These are phyloP conservation scores for Microplitis demolitor DNA, from an alignment of 1,140 invertebrate species.

Conservation along the genomic window DNA sequence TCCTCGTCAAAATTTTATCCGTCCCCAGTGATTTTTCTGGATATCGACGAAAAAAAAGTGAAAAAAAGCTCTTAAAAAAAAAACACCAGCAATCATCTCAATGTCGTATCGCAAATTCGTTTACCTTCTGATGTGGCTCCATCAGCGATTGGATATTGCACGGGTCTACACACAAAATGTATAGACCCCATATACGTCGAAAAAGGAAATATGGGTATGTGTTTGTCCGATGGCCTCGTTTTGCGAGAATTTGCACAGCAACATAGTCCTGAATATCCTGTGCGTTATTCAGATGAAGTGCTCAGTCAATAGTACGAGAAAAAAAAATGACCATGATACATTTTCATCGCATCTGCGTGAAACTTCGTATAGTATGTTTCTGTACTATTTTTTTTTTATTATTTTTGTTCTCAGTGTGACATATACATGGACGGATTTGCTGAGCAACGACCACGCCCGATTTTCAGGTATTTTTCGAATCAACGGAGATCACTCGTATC, in stretches of 20 bases:
- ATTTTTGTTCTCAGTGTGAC: not conserved
- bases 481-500: conserved; percentile 25
- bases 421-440: conserved; percentile 18
- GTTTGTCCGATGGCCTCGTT: not conserved
- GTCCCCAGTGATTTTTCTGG: not conserved
- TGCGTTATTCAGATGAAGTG: too few relatives aligned
- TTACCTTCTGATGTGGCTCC: conserved; percentile 16
- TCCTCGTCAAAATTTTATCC: too few relatives aligned
- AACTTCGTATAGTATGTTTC: not conserved
- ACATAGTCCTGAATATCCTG: too few relatives aligned
- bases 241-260: too few relatives aligned
- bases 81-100: not conserved
- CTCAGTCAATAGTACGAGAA: too few relatives aligned
- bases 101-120: conserved; percentile 7
- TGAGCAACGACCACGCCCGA: conserved; percentile 25
- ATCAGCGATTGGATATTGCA: not conserved
- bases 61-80: not conserved
- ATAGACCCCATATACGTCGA: too few relatives aligned
- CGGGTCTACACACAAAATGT: too few relatives aligned
- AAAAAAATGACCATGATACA: not conserved
- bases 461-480: conserved; percentile 31
- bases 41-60: not conserved
- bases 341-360: not conserved
- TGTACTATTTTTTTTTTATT: conserved; percentile 1
- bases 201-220: not conserved